These are phyloP conservation scores for Agelaius phoeniceus DNA, from an alignment of 2,113 vertebrate genomes.

Conservation along the genomic window DNA sequence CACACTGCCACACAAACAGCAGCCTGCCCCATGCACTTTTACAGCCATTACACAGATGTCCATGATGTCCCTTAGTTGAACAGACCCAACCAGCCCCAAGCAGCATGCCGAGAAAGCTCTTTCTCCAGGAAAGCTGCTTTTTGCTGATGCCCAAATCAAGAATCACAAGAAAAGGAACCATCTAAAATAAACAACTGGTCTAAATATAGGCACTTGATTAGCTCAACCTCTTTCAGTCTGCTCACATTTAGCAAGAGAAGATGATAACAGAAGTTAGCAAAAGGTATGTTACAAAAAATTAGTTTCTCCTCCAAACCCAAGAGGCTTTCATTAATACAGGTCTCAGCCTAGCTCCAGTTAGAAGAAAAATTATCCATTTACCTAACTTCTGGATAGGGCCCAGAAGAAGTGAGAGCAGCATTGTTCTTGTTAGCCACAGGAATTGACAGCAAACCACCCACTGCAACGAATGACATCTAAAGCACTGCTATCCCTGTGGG, in stretches of 20 bases:
- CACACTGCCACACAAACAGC: neutral
- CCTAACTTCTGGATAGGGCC: neutral
- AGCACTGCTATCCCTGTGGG: constrained; percentile 8
- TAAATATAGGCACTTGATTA: neutral
- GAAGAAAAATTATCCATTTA: neutral
- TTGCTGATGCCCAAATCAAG: neutral
- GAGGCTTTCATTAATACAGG: neutral
- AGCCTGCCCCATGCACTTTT: constrained; percentile 27
- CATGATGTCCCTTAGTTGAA: constrained; percentile 36
- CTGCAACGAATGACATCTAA: constrained; percentile 13
- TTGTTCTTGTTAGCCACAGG: neutral
- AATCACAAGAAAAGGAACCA: neutral
- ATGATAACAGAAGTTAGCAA: neutral
- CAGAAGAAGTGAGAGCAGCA: neutral
- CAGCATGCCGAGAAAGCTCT: neutral
- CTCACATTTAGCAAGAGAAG: neutral
- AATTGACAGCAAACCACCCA: constrained; percentile 31
- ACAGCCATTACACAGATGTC: constrained; percentile 33
- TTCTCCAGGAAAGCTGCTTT: constrained; percentile 48
- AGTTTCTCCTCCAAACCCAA: neutral
- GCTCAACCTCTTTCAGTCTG: neutral
- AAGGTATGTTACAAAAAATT: neutral
- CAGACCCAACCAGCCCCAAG: constrained; percentile 33
- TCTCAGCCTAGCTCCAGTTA: neutral
- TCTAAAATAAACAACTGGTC: neutral